A percentile compares a stretch with the other conserved stretches of the same genome.
These are phyloP conservation scores for Ciona savignyi DNA, from an alignment of 23 tunicate genomes.

Conservation along the genomic window DNA sequence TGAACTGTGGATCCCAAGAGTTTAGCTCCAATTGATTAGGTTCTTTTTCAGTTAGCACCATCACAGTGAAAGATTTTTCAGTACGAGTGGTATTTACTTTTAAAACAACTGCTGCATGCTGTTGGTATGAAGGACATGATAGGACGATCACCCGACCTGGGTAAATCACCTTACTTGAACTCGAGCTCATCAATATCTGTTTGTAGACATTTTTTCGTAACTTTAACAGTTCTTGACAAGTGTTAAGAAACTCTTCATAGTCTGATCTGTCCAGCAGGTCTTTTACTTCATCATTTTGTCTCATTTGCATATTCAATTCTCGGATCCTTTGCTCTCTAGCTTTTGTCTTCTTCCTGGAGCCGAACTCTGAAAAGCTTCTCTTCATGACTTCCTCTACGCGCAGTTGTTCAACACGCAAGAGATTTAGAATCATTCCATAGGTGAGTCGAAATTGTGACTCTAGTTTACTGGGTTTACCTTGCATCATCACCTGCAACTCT, in stretches of 20 bases:
- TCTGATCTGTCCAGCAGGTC: constrained; percentile 18
- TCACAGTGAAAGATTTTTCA: constrained; percentile 26
- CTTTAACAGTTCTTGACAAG: constrained; percentile 56
- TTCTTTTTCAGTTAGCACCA: constrained; percentile 44
- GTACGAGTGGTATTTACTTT: constrained; percentile 47
- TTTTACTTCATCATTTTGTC: constrained; percentile 7
- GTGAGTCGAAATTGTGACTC: constrained; percentile 96
- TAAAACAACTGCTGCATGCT: constrained; percentile 41
- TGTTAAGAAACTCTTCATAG: constrained; percentile 36
- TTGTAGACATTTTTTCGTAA: constrained; percentile 26
- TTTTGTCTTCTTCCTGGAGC: constrained; percentile 77
- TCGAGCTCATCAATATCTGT: constrained; percentile 11
- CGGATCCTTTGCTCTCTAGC: constrained; percentile 11
- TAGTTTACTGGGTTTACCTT: constrained; percentile 84
- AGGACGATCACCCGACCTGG: constrained; percentile 77
- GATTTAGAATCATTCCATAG: constrained; percentile 92
- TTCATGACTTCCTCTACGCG: constrained; percentile 97
- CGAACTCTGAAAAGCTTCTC: constrained; percentile 92
- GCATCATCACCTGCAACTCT: constrained; percentile 89
- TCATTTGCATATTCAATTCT: constrained; percentile 12
- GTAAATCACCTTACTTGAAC: constrained; percentile 29
- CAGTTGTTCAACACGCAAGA: constrained; percentile 88
- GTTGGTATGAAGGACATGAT: constrained; percentile 20
- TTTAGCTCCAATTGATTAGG: neutral
- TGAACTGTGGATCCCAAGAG: constrained; percentile 24